Evolutionary conservation across 2,888 invertebrate species (phyloP), one percentile per base, ranked within the genome.

Genomic region (Empis stercorea): DNA sequence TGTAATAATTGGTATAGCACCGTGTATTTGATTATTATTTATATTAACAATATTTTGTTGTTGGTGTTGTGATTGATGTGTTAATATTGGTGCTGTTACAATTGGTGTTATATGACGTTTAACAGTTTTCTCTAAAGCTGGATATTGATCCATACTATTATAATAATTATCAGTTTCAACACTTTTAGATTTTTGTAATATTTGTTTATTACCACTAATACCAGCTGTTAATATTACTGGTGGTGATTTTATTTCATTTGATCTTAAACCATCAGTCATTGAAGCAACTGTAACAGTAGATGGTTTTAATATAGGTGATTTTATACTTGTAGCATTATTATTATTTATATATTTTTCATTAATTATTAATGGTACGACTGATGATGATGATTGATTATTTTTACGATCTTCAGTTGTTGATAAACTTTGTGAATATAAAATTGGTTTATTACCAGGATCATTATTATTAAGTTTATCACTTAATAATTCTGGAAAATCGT

Each of bases 101-200:
- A 56, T 53, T 11, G 60, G 57, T 34, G 61, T 55, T 50, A 60
- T 65, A 55, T 66, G 65, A 45, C 64, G 57, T 58, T 71, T 64
- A 20, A 70, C 59, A 1, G 71, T 67, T 58, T 68, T 69, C 53
- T 70, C 71, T 17, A 71, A 55, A 40, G 71, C 71, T 30, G 72
- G 72, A 58, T 72, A 71, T 50, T 71, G 71, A 51, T 67, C 68
- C 52, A 61, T 64, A 51, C 59, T 65, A 46, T 65, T 63, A 48
- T 58, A 62, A 44, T 59, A 56, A 51, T 59, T 59, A 49, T 67
- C 65, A 41, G 61, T 61, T 46, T 70, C 69, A 40, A 69, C 63
- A 54, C 68, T 70, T 49, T 66, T 70, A 3, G 68, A 67, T 56
- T 70, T 66, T 55, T 66, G 65, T 36, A 40, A 40, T 27, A n/a